phyloP scores from a whole-genome alignment of 2,797 vertebrate species.

The Ptychadena robeensis region DNA sequence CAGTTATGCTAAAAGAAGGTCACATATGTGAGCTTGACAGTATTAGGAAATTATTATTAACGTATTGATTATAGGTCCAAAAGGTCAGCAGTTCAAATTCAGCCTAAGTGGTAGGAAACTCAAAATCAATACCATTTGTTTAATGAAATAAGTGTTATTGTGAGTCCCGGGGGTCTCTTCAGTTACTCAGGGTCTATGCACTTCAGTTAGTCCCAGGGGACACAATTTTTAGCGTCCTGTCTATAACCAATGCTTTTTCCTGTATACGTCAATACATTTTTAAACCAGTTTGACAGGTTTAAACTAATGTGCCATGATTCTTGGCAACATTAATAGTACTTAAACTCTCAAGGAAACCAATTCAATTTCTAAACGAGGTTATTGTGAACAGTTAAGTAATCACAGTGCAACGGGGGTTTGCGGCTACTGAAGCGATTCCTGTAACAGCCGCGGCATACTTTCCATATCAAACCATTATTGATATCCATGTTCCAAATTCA shows the following conservation, averaged over 20 bases:
- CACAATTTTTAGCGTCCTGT: slow-evolving; percentile 27
- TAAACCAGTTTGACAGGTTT: slow-evolving; percentile 27
- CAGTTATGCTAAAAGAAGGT: slow-evolving; percentile 7
- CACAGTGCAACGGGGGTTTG: too few species aligned
- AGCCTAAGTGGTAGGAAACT: slow-evolving; percentile 53
- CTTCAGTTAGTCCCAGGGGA: slow-evolving; percentile 22
- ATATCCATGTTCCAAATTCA: too few species aligned
- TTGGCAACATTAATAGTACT: neutral
- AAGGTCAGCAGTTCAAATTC: slow-evolving; percentile 50
- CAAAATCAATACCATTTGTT: slow-evolving; percentile 60
- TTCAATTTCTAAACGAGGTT: neutral
- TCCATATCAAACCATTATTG: too few species aligned
- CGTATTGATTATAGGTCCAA: slow-evolving; percentile 27
- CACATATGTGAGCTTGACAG: slow-evolving; percentile 30
- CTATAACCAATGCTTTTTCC: slow-evolving; percentile 48
- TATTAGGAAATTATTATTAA: slow-evolving; percentile 40
- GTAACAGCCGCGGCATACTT: too few species aligned
- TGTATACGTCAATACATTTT: slow-evolving; percentile 23
- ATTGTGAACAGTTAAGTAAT: neutral
- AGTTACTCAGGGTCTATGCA: slow-evolving; percentile 14
- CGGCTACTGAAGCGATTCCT: neutral
- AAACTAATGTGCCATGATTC: slow-evolving; percentile 5
- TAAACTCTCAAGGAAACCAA: neutral
- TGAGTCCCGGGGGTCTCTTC: slow-evolving; percentile 37
- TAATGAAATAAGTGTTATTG: slow-evolving; percentile 54